phyloP scores from a whole-genome alignment of 2,797 vertebrate species.

The Schizopygopsis pylzovi region DNA sequence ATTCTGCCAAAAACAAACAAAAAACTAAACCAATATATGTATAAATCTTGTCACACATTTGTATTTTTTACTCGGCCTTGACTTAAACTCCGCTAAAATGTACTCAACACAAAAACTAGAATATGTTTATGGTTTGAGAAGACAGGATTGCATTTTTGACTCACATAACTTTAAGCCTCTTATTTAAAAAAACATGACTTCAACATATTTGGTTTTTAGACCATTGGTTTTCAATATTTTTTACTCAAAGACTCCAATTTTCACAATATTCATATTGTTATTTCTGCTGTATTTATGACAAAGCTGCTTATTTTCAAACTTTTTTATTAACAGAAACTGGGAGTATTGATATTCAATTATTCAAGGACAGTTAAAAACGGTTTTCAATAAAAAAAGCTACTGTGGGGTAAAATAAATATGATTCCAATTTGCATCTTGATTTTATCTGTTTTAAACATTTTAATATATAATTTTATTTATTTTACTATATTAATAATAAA shows the following conservation, averaged over 20 bases:
- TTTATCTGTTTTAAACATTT: background rate
- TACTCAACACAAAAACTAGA: background rate
- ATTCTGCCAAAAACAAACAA: too few species aligned
- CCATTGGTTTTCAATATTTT: background rate
- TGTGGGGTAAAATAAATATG: background rate
- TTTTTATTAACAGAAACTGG: background rate
- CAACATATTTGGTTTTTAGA: too few species aligned
- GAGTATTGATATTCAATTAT: background rate
- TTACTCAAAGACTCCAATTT: background rate
- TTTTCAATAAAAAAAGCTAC: background rate
- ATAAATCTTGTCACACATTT: background rate
- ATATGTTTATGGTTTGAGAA: background rate
- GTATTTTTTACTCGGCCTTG: background rate
- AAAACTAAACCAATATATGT: too few species aligned
- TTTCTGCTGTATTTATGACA: background rate
- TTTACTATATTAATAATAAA: background rate
- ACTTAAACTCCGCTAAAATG: background rate
- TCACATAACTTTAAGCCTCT: background rate
- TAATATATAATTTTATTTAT: background rate
- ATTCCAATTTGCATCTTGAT: background rate
- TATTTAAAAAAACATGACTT: background rate
- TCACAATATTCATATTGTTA: background rate
- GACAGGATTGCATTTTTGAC: background rate
- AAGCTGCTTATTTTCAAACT: background rate
- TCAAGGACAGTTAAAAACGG: background rate